Percentiles rank a stretch among this genome's conserved stretches.
Conservation (phyloP, 2,113 vertebrate species). For the Rhea americana region DNA sequence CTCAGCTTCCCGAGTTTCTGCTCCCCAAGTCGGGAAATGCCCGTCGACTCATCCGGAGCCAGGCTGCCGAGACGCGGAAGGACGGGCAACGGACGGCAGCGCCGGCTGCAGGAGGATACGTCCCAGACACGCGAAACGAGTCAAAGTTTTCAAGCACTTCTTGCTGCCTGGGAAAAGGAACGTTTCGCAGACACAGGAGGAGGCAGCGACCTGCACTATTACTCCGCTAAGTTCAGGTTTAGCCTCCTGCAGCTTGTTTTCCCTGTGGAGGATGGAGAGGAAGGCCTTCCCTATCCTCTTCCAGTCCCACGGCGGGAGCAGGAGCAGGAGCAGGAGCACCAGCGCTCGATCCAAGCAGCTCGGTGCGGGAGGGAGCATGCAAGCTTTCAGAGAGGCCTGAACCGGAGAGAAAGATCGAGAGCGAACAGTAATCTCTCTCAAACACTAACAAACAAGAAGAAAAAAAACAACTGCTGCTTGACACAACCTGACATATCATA, state of each 20-base stretch:
- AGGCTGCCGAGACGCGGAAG: too few species aligned
- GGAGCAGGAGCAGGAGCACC: background rate
- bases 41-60: too few species aligned
- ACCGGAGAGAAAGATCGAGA: background rate
- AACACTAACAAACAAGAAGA: background rate
- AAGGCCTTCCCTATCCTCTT: background rate
- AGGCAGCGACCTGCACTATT: background rate
- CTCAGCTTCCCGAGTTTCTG: too few species aligned
- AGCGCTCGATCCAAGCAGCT: background rate
- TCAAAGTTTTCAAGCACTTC: too few species aligned
- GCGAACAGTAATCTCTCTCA: background rate
- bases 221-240: background rate
- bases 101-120: too few species aligned
- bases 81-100: too few species aligned
- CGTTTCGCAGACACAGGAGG: too few species aligned
- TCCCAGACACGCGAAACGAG: too few species aligned
- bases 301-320: fast-evolving
- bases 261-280: background rate
- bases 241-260: too few species aligned
- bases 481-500: background rate
- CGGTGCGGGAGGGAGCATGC: background rate
- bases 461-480: background rate
- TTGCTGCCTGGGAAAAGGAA: too few species aligned
- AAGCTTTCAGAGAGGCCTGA: background rate
- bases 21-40: too few species aligned